A percentile compares a stretch with the other conserved stretches of the same genome.
Conservation (phyloP, 1,140 invertebrate species). For the Lycorma delicatula region DNA sequence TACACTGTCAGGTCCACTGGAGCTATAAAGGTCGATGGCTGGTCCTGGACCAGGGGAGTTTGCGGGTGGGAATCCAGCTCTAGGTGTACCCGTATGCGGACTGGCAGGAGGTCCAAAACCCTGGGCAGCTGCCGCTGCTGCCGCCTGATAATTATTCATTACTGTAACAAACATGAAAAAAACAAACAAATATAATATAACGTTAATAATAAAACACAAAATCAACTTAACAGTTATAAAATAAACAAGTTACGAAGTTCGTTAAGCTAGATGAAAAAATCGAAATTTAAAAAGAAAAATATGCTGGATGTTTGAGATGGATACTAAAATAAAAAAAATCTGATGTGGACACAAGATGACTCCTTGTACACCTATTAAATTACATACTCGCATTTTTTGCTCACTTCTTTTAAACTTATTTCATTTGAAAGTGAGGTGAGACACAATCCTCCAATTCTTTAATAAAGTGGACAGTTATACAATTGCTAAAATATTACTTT, state of each 20-base stretch:
- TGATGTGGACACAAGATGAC: too few species aligned
- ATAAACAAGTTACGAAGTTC: background rate
- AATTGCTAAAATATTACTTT: too few species aligned
- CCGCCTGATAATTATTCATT: constrained; percentile 88
- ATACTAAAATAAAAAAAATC: too few species aligned
- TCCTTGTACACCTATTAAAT: too few species aligned
- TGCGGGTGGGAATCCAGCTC: constrained; percentile 58
- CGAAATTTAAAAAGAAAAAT: too few species aligned
- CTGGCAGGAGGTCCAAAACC: constrained; percentile 65
- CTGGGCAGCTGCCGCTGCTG: constrained; percentile 42
- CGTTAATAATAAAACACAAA: background rate
- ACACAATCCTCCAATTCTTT: too few species aligned
- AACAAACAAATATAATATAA: background rate
- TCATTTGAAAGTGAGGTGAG: too few species aligned
- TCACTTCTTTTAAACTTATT: too few species aligned
- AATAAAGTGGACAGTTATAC: too few species aligned
- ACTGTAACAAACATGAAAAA: constrained; percentile 60
- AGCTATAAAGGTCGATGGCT: background rate
- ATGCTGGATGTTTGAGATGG: too few species aligned
- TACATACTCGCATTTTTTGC: too few species aligned
- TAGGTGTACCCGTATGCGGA: constrained; percentile 61
- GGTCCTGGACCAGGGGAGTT: constrained; percentile 78
- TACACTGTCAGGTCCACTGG: background rate
- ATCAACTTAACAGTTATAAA: background rate
- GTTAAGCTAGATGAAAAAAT: too few species aligned